Evolutionary conservation across 1,140 invertebrate species (phyloP).

Genomic region (Drosophila nebulosa): DNA sequence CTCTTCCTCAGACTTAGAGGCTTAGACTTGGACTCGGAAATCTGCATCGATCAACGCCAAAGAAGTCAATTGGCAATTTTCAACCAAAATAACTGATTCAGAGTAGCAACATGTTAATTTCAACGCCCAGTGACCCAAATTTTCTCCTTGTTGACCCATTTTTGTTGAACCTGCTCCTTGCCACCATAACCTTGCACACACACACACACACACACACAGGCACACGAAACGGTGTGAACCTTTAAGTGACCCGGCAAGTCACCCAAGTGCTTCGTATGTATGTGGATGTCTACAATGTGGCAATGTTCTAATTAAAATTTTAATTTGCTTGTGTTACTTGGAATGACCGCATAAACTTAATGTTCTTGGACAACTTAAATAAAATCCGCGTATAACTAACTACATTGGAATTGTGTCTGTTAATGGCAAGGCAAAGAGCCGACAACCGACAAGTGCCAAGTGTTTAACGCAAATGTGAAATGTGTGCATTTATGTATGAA

Average conservation of each 20-base stretch:
- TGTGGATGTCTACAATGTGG: conserved; percentile 25
- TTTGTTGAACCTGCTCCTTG: conserved; percentile 31
- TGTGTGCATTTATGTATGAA: conserved; percentile 36
- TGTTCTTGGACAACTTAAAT: conserved; percentile 14
- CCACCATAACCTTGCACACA: neutral
- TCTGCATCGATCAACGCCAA: conserved; percentile 27
- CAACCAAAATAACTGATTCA: conserved; percentile 10
- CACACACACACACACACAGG: neutral
- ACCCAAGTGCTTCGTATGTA: neutral
- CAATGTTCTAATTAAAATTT: conserved; percentile 72
- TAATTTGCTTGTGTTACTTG: conserved; percentile 60
- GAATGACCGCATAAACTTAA: conserved; percentile 64
- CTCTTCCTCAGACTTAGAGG: conserved; percentile 38
- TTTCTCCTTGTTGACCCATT: neutral
- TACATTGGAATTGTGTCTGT: neutral
- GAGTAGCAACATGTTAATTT: conserved; percentile 24
- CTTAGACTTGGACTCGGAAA: neutral
- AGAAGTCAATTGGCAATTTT: conserved; percentile 33
- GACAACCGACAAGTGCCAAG: conserved; percentile 17
- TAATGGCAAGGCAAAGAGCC: conserved; percentile 15
- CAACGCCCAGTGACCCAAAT: conserved; percentile 9
- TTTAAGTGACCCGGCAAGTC: neutral
- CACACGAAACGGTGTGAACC: conserved; percentile 10
- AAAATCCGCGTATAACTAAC: conserved; percentile 9
- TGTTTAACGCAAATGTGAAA: conserved; percentile 38